phyloP scores from a whole-genome alignment of 2,888 invertebrate species.

The Zygogramma bicolorata region DNA sequence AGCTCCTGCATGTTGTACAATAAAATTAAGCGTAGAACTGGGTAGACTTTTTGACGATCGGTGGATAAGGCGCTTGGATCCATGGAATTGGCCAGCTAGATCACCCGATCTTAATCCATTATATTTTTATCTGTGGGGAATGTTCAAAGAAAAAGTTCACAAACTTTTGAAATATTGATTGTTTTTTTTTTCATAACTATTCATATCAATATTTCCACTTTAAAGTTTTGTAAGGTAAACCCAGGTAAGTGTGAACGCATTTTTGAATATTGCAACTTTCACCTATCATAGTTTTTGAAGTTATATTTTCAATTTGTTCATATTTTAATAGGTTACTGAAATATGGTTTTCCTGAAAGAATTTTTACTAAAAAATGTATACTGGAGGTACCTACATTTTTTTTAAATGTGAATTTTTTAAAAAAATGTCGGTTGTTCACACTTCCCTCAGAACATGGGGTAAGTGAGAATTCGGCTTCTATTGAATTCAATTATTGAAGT shows the following conservation, averaged over 20 bases:
- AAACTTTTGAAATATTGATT: too few relatives aligned
- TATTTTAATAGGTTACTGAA: neutral
- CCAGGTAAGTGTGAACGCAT: neutral
- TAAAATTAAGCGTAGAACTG: too few relatives aligned
- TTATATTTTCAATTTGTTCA: neutral
- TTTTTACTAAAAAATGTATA: neutral
- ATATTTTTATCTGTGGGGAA: too few relatives aligned
- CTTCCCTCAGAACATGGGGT: neutral
- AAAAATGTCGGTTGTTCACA: neutral
- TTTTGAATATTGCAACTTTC: neutral
- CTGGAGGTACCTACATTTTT: neutral
- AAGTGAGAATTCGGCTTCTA: neutral
- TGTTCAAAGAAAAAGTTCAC: too few relatives aligned
- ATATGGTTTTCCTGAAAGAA: neutral
- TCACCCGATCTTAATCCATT: too few relatives aligned
- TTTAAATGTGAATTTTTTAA: neutral
- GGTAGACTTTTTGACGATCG: too few relatives aligned
- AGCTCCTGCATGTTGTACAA: too few relatives aligned
- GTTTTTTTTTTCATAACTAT: too few relatives aligned
- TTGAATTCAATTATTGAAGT: neutral
- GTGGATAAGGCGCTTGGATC: too few relatives aligned
- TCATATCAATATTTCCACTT: too few relatives aligned
- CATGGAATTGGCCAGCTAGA: too few relatives aligned
- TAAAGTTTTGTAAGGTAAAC: too few relatives aligned
- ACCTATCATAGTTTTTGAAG: constrained; percentile 19